These are phyloP conservation scores for Heliconius hortense DNA, from an alignment of 2,888 invertebrate species.

Conservation along the genomic window DNA sequence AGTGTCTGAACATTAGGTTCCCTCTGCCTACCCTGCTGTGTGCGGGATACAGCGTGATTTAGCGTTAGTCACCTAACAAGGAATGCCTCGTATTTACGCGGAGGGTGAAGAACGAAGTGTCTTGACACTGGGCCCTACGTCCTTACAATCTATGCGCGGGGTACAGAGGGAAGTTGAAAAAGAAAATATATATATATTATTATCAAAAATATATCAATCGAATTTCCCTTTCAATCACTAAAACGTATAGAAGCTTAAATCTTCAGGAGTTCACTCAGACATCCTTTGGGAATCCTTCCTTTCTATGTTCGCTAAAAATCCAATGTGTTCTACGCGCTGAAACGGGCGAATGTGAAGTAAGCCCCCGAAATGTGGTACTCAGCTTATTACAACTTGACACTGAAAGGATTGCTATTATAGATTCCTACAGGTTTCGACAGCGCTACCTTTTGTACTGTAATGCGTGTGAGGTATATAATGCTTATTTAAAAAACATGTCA, in stretches of 20 bases:
- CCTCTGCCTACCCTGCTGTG: no score
- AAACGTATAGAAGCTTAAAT: conserved; percentile 63
- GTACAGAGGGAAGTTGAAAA: no score
- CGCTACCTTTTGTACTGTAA: neutral
- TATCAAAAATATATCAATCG: conserved; percentile 32
- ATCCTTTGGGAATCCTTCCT: conserved; percentile 67
- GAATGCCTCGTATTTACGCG: no score
- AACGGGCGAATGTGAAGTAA: conserved; percentile 49
- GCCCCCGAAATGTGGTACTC: conserved; percentile 47
- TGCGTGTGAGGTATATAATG: neutral
- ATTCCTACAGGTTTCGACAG: conserved; percentile 37
- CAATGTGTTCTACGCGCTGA: conserved; percentile 58
- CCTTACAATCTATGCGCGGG: no score
- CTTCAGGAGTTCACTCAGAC: conserved; percentile 57
- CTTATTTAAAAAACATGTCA: no score
- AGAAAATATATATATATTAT: neutral
- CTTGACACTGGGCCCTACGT: no score
- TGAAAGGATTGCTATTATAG: conserved; percentile 44
- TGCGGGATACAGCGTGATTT: no score
- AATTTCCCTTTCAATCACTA: conserved; percentile 40
- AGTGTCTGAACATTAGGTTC: no score
- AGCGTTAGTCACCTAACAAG: no score
- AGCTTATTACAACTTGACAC: conserved; percentile 40
- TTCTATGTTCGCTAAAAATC: conserved; percentile 62
- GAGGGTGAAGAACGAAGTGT: no score